These are phyloP conservation scores for Nylanderia fulva DNA, from an alignment of 1,140 invertebrate genomes.

Conservation along the genomic window DNA sequence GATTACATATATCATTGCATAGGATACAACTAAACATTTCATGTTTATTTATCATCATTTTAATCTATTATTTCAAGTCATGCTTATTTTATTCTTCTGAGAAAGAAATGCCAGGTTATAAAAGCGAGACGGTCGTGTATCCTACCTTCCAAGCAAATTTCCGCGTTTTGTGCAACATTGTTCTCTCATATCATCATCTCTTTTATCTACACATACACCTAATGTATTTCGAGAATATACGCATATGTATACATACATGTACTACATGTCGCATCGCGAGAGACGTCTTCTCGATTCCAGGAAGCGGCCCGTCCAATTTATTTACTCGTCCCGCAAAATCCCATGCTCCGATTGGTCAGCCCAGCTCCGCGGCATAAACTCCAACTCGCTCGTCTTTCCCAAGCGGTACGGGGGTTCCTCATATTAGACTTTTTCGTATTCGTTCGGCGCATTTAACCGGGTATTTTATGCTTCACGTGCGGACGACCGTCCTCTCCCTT, in stretches of 20 bases:
- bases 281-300: conserved; percentile 67
- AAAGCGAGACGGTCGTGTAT: background rate
- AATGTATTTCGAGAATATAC: background rate
- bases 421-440: conserved; percentile 75
- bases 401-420: conserved; percentile 58
- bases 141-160: background rate
- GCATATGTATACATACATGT: too few relatives aligned
- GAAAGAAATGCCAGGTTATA: background rate
- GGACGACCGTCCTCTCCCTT: conserved; percentile 49
- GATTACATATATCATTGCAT: background rate
- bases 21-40: background rate
- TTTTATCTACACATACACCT: background rate
- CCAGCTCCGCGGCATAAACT: conserved; percentile 69
- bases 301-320: conserved; percentile 74
- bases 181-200: background rate
- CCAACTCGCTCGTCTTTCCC: conserved; percentile 57
- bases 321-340: conserved; percentile 71
- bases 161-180: conserved; percentile 26
- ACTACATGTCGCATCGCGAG: too few relatives aligned
- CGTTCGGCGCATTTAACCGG: conserved; percentile 74
- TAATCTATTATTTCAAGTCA: too few relatives aligned
- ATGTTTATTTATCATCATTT: too few relatives aligned
- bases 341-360: conserved; percentile 67
- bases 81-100: background rate
- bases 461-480: conserved; percentile 72